A percentile compares a stretch with the other conserved stretches of the same genome.
phyloP scores from a whole-genome alignment of 2,797 vertebrate species.

The Erethizon dorsatum region DNA sequence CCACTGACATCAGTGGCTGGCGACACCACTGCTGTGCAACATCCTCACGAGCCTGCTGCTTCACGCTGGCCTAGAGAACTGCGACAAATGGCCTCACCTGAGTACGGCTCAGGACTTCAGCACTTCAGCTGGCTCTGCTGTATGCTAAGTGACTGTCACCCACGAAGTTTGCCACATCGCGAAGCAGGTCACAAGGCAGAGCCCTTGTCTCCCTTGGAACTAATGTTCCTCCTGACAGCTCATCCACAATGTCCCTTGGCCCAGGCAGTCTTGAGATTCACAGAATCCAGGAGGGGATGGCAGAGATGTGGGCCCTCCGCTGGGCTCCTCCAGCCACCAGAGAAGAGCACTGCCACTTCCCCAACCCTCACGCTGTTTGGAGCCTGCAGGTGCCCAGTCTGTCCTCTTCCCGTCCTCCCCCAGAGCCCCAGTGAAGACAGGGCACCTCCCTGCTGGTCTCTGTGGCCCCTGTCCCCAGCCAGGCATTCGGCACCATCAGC shows the following conservation, averaged over 20 bases:
- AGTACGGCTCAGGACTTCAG: slow-evolving; percentile 56
- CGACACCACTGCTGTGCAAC: slow-evolving; percentile 56
- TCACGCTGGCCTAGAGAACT: slow-evolving; percentile 72
- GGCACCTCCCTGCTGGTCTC: not conserved
- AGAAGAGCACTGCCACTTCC: no score
- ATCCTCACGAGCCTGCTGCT: slow-evolving; percentile 69
- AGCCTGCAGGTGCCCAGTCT: not conserved
- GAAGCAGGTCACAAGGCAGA: slow-evolving; percentile 76
- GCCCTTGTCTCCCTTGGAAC: not conserved
- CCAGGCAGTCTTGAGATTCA: not conserved
- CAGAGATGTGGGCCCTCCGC: not conserved
- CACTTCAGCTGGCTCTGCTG: slow-evolving; percentile 67
- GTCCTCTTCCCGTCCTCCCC: no score
- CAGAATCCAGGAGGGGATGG: not conserved
- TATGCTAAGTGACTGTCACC: slow-evolving; percentile 73
- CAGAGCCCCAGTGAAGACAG: not conserved
- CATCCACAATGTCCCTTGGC: slow-evolving; percentile 19
- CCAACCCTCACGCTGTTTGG: accelerated
- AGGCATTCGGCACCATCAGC: not conserved
- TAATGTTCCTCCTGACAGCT: slow-evolving; percentile 33
- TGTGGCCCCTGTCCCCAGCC: not conserved
- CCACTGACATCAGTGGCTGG: slow-evolving; percentile 73
- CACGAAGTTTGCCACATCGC: slow-evolving; percentile 55
- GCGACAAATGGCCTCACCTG: slow-evolving; percentile 78
- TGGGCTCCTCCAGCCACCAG: not conserved